phyloP scores from a whole-genome alignment of 2,888 invertebrate species.

The Hydropsyche betteni region DNA sequence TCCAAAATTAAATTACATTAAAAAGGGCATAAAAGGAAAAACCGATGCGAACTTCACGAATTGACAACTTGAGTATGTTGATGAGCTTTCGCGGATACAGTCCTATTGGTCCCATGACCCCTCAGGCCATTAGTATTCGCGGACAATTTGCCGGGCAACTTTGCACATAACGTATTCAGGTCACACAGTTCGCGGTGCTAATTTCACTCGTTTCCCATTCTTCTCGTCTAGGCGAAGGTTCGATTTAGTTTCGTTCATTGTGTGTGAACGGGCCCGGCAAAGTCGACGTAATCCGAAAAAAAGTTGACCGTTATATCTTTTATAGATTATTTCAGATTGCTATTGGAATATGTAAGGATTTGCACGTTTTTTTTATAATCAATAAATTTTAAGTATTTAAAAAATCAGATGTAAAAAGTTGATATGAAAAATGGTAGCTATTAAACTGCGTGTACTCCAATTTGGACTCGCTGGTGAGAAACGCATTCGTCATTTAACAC shows the following conservation, averaged over 20 bases:
- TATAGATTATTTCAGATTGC: too few species aligned
- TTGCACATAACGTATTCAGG: slow-evolving; percentile 4
- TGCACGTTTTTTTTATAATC: too few species aligned
- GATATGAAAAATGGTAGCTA: too few species aligned
- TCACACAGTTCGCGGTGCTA: slow-evolving; percentile 19
- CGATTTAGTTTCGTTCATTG: slow-evolving; percentile 4
- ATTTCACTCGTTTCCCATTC: slow-evolving; percentile 27
- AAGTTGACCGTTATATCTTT: background rate
- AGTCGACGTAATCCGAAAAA: background rate
- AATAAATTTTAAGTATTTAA: too few species aligned
- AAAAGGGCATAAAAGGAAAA: too few species aligned
- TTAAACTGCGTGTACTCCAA: too few species aligned
- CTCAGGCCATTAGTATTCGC: slow-evolving; percentile 9
- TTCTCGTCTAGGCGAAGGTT: background rate
- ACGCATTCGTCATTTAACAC: too few species aligned
- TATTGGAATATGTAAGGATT: too few species aligned
- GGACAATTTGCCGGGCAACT: slow-evolving; percentile 12
- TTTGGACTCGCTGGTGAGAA: too few species aligned
- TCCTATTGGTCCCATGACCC: slow-evolving; percentile 1
- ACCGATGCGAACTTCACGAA: too few species aligned
- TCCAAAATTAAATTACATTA: background rate
- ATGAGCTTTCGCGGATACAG: background rate
- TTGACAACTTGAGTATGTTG: background rate
- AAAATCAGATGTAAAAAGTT: too few species aligned
- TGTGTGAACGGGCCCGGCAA: background rate